A percentile compares a stretch with the other conserved stretches of the same genome.
Conservation (phyloP, 2,888 invertebrate species). For the Apamea sordens region DNA sequence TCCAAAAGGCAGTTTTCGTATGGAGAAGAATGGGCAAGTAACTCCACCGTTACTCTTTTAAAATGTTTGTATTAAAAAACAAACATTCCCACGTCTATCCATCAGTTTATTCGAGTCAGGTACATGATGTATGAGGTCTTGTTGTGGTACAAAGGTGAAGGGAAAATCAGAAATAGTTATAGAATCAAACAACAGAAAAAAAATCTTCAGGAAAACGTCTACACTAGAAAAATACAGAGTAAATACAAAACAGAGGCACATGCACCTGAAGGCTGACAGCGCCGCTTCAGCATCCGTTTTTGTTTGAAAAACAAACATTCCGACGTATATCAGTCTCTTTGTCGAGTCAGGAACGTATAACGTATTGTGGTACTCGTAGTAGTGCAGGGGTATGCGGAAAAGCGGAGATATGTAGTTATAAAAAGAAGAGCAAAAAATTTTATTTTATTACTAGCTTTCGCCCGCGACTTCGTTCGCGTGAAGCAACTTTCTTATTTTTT, state of each 20-base stretch:
- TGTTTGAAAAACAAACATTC: slow-evolving; percentile 69
- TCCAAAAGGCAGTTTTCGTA: too few species aligned
- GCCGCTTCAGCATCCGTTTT: slow-evolving; percentile 61
- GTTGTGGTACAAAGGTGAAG: background rate
- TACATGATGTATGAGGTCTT: too few species aligned
- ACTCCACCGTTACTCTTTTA: too few species aligned
- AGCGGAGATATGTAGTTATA: slow-evolving; percentile 2
- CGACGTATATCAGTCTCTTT: slow-evolving; percentile 69
- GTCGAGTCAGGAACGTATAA: slow-evolving; percentile 61
- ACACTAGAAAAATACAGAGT: background rate
- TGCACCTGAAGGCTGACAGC: slow-evolving; percentile 29
- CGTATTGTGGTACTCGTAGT: slow-evolving; percentile 1
- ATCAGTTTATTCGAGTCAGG: too few species aligned
- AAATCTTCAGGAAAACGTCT: background rate
- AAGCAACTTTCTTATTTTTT: too few species aligned
- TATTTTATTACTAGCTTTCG: too few species aligned
- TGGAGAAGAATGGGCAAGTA: too few species aligned
- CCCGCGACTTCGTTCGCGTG: too few species aligned
- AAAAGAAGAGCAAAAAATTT: background rate
- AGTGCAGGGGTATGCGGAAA: slow-evolving; percentile 5
- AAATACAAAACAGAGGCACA: slow-evolving; percentile 34
- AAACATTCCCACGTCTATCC: slow-evolving; percentile 71
- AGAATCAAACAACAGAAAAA: background rate
- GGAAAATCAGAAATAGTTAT: background rate
- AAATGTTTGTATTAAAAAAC: slow-evolving; percentile 64